Evolutionary conservation across 2,113 vertebrate species (phyloP).

Genomic region (Camelus dromedarius): DNA sequence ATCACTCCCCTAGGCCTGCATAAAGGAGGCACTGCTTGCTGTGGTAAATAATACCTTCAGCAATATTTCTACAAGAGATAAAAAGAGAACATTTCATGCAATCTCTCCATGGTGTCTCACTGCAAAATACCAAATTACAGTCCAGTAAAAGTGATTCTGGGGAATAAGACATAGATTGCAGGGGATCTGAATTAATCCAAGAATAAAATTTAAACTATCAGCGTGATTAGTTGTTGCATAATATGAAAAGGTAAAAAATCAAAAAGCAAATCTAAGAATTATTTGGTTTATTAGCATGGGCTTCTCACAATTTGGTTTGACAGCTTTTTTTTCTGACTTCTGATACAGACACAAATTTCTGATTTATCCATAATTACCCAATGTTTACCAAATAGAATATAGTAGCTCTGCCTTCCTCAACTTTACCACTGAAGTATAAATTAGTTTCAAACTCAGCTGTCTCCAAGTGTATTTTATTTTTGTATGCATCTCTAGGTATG

Average conservation of each 20-base stretch:
- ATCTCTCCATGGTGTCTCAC: not conserved
- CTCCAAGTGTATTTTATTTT: not conserved
- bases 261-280: not conserved
- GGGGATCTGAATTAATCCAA: not conserved
- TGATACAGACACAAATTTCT: not conserved
- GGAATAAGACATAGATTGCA: not conserved
- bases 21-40: not conserved
- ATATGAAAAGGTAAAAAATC: conserved; percentile 26
- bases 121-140: conserved; percentile 19
- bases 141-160: not conserved
- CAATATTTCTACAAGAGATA: not conserved
- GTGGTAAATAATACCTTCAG: not conserved
- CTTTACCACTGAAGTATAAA: not conserved
- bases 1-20: not conserved
- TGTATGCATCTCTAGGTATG: not conserved
- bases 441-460: not conserved
- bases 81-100: not conserved
- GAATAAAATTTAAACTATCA: not conserved
- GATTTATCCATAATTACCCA: not conserved
- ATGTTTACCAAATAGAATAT: not conserved
- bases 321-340: not conserved
- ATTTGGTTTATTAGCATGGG: not conserved
- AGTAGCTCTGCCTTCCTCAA: not conserved
- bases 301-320: not conserved
- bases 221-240: not conserved